phyloP scores from a whole-genome alignment of 2,888 invertebrate species.

The Petrolisthes manimaculis region DNA sequence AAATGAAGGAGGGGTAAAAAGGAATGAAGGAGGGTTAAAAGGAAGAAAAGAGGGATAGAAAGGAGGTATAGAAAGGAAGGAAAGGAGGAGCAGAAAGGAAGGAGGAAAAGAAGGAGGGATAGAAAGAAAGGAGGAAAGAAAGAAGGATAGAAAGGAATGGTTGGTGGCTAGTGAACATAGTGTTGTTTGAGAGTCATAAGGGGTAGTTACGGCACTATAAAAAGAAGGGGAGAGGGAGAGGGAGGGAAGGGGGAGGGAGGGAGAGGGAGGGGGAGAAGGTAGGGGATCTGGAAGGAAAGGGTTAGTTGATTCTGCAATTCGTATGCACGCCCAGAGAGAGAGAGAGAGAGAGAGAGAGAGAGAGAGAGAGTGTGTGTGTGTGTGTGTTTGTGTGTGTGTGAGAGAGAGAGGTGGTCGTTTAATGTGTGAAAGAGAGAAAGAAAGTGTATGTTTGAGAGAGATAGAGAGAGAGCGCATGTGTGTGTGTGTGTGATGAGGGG shows the following conservation, averaged over 20 bases:
- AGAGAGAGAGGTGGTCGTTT: too few relatives aligned
- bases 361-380: too few relatives aligned
- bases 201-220: neutral
- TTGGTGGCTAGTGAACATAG: neutral
- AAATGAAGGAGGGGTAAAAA: too few relatives aligned
- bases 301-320: too few relatives aligned
- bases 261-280: neutral
- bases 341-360: too few relatives aligned
- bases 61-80: too few relatives aligned
- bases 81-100: slow-evolving; percentile 5
- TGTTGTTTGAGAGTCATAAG: neutral
- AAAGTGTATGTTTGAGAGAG: too few relatives aligned
- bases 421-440: too few relatives aligned
- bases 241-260: neutral
- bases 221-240: neutral
- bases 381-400: too few relatives aligned
- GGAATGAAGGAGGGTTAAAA: neutral
- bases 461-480: too few relatives aligned
- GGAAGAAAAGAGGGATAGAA: neutral
- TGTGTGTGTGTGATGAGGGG: too few relatives aligned
- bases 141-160: neutral
- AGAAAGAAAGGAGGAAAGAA: slow-evolving; percentile 18
- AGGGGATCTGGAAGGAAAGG: neutral
- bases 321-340: too few relatives aligned
- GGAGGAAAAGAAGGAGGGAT: slow-evolving; percentile 16